A percentile compares a stretch with the other conserved stretches of the same genome.
Evolutionary conservation across 1,140 invertebrate species (phyloP).

Genomic region (Atopsyche davidsoni): DNA sequence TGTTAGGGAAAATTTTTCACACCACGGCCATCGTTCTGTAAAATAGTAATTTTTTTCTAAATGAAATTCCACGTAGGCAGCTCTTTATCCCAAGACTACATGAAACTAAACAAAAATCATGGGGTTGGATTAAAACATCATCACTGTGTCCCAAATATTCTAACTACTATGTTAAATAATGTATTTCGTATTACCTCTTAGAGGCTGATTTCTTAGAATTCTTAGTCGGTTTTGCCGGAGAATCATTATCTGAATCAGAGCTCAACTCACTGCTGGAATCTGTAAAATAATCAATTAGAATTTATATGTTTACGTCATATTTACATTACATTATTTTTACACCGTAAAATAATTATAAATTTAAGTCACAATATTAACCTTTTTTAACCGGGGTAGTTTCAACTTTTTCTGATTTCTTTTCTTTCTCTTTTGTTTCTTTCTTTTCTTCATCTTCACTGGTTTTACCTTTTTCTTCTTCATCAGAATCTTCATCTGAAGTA

Average conservation of each 20-base stretch:
- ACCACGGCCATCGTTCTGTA: too few species aligned
- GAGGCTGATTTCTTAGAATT: conserved; percentile 17
- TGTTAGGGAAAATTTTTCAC: too few species aligned
- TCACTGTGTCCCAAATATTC: too few species aligned
- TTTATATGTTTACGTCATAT: neutral
- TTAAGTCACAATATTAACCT: conserved; percentile 27
- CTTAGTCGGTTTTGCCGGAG: conserved; percentile 28
- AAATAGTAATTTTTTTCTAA: too few species aligned
- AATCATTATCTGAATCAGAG: conserved; percentile 68
- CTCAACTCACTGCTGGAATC: conserved; percentile 68
- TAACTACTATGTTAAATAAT: too few species aligned
- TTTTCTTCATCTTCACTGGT: conserved; percentile 55
- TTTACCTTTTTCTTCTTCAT: conserved; percentile 65
- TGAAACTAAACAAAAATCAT: too few species aligned
- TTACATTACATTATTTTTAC: conserved; percentile 2
- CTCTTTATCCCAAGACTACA: too few species aligned
- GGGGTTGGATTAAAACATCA: too few species aligned
- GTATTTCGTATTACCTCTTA: conserved; percentile 23
- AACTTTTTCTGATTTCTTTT: conserved; percentile 56
- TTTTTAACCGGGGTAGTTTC: conserved; percentile 59
- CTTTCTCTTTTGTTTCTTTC: conserved; percentile 56
- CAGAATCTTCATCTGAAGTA: conserved; percentile 84
- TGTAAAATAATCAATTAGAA: conserved; percentile 25
- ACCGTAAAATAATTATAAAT: conserved; percentile 3
- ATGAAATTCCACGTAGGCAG: too few species aligned